A percentile compares a stretch with the other conserved stretches of the same genome.
Evolutionary conservation across 1,140 invertebrate species (phyloP).

Genomic region (Drosophila insularis): DNA sequence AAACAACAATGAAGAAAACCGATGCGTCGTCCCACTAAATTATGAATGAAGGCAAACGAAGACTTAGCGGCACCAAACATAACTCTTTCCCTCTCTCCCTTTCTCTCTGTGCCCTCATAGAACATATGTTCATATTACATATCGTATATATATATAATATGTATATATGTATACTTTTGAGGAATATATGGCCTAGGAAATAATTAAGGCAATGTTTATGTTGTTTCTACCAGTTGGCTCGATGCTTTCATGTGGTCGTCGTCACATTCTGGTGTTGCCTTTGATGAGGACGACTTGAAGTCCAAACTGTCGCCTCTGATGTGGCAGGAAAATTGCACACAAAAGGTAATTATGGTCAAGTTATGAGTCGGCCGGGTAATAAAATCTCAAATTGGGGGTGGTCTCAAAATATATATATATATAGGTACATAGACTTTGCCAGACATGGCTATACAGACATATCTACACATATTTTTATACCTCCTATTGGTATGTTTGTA

Average conservation of each 20-base stretch:
- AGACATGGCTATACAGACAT: not conserved
- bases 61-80: slow-evolving; percentile 27
- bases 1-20: slow-evolving; percentile 63
- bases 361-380: slow-evolving; percentile 49
- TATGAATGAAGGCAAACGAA: slow-evolving; percentile 57
- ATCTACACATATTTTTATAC: slow-evolving; percentile 13
- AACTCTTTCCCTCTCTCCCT: not conserved
- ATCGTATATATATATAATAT: slow-evolving; percentile 10
- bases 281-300: slow-evolving; percentile 40
- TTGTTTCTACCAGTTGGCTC: slow-evolving; percentile 31
- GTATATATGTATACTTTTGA: not conserved
- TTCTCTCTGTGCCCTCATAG: slow-evolving; percentile 14
- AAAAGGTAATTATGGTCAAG: slow-evolving; percentile 68
- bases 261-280: slow-evolving; percentile 61
- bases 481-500: not conserved
- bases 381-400: slow-evolving; percentile 55
- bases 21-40: slow-evolving; percentile 49
- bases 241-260: slow-evolving; percentile 75
- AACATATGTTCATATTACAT: slow-evolving; percentile 27
- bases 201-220: slow-evolving; percentile 79
- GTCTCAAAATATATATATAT: slow-evolving; percentile 24
- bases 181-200: slow-evolving; percentile 54
- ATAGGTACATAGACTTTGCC: not conserved
- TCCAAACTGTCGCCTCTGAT: slow-evolving; percentile 63
- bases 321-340: slow-evolving; percentile 64